Percentiles rank a stretch among this genome's conserved stretches.
phyloP scores from a whole-genome alignment of 2,888 invertebrate genomes.

The Phlogophora meticulosa region DNA sequence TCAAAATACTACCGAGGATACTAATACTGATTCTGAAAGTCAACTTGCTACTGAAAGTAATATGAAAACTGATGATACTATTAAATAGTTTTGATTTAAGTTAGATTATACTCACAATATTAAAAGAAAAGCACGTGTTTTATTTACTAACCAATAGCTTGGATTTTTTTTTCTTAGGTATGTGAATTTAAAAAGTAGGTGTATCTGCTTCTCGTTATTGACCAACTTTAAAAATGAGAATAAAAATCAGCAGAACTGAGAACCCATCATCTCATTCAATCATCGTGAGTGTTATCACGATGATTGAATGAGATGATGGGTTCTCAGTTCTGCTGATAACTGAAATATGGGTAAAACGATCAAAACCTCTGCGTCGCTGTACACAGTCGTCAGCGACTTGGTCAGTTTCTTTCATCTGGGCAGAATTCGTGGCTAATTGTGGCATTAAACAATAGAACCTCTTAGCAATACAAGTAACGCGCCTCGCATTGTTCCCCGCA shows the following conservation, averaged over 20 bases:
- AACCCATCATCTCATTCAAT: no score
- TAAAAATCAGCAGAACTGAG: no score
- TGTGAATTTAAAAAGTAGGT: no score
- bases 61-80: no score
- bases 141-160: background rate
- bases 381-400: constrained; percentile 78
- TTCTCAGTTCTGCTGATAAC: no score
- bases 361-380: constrained; percentile 66
- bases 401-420: constrained; percentile 89
- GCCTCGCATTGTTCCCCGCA: constrained; percentile 75
- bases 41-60: constrained; percentile 66
- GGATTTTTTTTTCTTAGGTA: no score
- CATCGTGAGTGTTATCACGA: no score
- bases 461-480: constrained; percentile 84
- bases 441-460: constrained; percentile 91
- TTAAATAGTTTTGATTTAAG: no score
- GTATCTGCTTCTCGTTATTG: no score
- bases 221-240: no score
- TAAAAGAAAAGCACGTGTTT: constrained; percentile 9
- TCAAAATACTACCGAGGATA: constrained; percentile 56
- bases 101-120: constrained; percentile 1
- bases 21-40: constrained; percentile 34
- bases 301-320: no score
- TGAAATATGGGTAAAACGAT: constrained; percentile 63
- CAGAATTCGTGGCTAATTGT: constrained; percentile 88